These are phyloP conservation scores for Lycocerus yunnanus DNA, from an alignment of 2,888 invertebrate genomes.

Conservation along the genomic window DNA sequence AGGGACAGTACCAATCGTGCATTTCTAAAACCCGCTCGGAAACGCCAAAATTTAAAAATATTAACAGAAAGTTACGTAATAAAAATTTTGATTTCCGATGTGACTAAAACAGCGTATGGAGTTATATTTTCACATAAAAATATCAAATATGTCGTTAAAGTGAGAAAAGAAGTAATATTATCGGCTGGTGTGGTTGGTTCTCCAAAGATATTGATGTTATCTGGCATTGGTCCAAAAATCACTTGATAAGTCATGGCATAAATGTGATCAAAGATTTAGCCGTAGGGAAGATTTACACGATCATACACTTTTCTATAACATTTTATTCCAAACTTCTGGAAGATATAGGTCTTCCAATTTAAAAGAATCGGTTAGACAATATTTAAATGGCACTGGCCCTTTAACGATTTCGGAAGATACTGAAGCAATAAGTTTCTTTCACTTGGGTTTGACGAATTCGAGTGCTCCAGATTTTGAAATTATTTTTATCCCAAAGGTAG, in stretches of 20 bases:
- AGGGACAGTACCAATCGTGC: conserved; percentile 64
- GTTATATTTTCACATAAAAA: conserved; percentile 60
- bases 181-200: conserved; percentile 76
- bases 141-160: conserved; percentile 56
- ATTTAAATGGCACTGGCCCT: conserved; percentile 31
- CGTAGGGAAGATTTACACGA: conserved; percentile 39
- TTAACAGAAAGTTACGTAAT: conserved; percentile 60
- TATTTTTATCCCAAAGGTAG: conserved; percentile 21
- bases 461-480: conserved; percentile 30
- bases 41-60: conserved; percentile 62
- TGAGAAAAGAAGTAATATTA: conserved; percentile 71
- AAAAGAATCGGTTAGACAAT: conserved; percentile 29
- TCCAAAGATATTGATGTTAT: conserved; percentile 43
- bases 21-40: conserved; percentile 60
- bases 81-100: conserved; percentile 61
- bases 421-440: conserved; percentile 23
- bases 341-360: conserved; percentile 5
- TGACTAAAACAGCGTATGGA: conserved; percentile 59
- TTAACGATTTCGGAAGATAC: conserved; percentile 29
- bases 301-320: conserved; percentile 37
- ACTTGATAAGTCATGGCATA: conserved; percentile 36
- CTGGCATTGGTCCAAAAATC: conserved; percentile 42
- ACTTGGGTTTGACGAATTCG: conserved; percentile 5
- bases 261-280: conserved; percentile 36
- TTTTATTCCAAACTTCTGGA: conserved; percentile 29